phyloP scores from a whole-genome alignment of 1,140 invertebrate genomes.

The Glossosoma conforme region DNA sequence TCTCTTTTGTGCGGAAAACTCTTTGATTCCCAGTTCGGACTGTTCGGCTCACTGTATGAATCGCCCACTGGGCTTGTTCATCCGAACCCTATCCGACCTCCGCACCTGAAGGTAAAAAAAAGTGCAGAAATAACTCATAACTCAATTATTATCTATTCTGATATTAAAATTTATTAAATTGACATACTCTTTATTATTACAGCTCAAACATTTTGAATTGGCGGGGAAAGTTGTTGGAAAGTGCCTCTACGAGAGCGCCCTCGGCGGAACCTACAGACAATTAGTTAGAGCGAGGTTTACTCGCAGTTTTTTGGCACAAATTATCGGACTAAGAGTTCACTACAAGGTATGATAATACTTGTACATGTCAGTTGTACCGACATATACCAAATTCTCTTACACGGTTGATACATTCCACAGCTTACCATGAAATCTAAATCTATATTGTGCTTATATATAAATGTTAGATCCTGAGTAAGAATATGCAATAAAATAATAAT shows the following conservation, averaged over 20 bases:
- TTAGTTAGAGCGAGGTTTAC: constrained; percentile 86
- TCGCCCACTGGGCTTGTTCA: constrained; percentile 83
- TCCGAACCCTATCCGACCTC: constrained; percentile 72
- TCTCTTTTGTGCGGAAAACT: constrained; percentile 80
- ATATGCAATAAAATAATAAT: too few relatives aligned
- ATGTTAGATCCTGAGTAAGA: too few relatives aligned
- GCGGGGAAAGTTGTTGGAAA: constrained; percentile 93
- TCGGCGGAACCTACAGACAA: constrained; percentile 83
- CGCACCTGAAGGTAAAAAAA: constrained; percentile 58
- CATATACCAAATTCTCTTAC: too few relatives aligned
- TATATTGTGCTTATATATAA: too few relatives aligned
- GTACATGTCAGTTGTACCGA: too few relatives aligned
- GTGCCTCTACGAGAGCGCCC: constrained; percentile 85
- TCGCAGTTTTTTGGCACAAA: constrained; percentile 88
- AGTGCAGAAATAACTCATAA: neutral
- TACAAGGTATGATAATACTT: constrained; percentile 85
- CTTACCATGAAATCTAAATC: too few relatives aligned
- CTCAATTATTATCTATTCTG: too few relatives aligned
- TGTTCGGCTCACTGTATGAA: constrained; percentile 83
- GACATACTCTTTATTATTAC: constrained; percentile 20
- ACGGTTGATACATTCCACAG: too few relatives aligned
- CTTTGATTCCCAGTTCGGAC: constrained; percentile 76
- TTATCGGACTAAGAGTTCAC: constrained; percentile 88
- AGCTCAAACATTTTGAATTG: constrained; percentile 86
- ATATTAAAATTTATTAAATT: neutral